phyloP scores from a whole-genome alignment of 2,888 invertebrate species.

The Cantharis rustica region DNA sequence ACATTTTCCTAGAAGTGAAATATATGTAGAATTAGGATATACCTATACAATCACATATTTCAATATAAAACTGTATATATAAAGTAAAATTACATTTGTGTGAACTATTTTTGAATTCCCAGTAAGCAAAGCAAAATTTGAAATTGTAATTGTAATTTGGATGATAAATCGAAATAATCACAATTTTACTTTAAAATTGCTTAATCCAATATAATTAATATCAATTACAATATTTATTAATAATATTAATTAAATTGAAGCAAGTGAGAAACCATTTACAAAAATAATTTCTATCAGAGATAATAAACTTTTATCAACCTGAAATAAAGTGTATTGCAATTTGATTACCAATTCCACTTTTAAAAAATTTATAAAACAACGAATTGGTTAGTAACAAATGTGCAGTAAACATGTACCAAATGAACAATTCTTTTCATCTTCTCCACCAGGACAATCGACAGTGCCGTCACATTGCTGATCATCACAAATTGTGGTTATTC shows the following conservation, averaged over 20 bases:
- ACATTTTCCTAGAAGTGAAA: no score
- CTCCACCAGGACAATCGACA: slow-evolving; percentile 67
- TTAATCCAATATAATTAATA: background rate
- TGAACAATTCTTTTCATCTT: slow-evolving; percentile 69
- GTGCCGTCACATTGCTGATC: slow-evolving; percentile 67
- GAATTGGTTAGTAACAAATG: slow-evolving; percentile 23
- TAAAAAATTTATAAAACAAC: background rate
- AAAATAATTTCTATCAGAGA: background rate
- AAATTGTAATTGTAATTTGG: background rate
- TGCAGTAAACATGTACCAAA: slow-evolving; percentile 26
- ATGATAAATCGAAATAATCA: background rate
- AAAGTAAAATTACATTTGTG: background rate
- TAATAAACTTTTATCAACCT: background rate
- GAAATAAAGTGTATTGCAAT: background rate
- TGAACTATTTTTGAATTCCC: background rate
- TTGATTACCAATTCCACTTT: background rate
- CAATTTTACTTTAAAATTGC: background rate
- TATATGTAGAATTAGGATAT: no score
- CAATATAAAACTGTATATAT: background rate
- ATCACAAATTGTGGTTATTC: slow-evolving; percentile 61
- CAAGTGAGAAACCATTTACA: background rate
- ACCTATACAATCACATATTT: no score
- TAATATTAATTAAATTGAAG: background rate
- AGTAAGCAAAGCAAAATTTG: background rate
- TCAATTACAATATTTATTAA: no score